Conservation (phyloP, 2,888 invertebrate genomes). For the Macrophya alboannulata region DNA sequence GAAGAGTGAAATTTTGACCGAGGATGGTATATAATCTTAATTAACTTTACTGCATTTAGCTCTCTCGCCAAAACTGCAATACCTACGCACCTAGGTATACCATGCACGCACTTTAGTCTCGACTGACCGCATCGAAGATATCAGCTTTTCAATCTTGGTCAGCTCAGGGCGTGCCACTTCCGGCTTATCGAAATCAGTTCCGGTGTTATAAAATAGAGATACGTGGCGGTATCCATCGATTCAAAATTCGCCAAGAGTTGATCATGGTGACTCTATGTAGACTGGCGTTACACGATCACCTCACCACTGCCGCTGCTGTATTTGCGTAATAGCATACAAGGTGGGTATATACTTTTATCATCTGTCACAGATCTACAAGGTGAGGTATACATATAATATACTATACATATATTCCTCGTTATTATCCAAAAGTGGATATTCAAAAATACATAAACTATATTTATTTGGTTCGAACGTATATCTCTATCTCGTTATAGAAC, state of each 20-base stretch:
- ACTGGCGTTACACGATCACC: conserved; percentile 19
- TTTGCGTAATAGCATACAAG: not conserved
- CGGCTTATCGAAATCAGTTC: conserved; percentile 40
- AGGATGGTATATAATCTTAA: not conserved
- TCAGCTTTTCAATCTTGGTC: conserved; percentile 44
- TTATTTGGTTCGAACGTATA: too few relatives aligned
- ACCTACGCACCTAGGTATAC: not conserved
- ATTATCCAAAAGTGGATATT: not conserved
- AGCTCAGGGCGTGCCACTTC: conserved; percentile 31
- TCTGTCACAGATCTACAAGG: conserved; percentile 5
- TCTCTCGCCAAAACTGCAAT: not conserved
- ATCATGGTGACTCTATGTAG: not conserved
- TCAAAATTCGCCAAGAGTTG: conserved; percentile 11
- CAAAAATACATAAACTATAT: not conserved
- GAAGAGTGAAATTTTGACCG: not conserved
- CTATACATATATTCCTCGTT: not conserved
- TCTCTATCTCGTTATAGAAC: not conserved
- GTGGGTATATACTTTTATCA: not conserved
- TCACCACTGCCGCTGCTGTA: not conserved
- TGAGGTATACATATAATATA: not conserved
- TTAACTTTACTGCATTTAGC: not conserved
- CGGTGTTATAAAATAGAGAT: conserved; percentile 23
- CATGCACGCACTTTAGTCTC: not conserved
- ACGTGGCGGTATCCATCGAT: not conserved
- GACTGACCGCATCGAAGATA: conserved; percentile 12